Evolutionary conservation across 2,113 vertebrate genomes (phyloP).

Genomic region (Euleptes europaea): DNA sequence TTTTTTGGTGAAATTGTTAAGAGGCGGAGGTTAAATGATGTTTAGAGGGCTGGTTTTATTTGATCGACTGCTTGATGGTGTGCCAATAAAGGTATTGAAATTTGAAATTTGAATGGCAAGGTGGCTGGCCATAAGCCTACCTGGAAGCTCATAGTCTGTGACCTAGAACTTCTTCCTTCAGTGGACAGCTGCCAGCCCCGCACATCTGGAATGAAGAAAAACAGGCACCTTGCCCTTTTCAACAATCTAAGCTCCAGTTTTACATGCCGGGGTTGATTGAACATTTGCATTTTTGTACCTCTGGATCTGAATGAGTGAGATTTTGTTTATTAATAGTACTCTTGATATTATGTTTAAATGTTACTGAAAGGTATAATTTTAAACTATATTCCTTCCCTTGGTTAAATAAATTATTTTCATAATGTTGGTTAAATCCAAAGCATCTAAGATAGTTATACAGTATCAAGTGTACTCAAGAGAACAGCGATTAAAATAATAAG

Average conservation of each 20-base stretch:
- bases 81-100: too few species aligned
- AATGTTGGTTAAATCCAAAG: neutral
- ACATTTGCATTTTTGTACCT: neutral
- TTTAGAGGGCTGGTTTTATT: too few species aligned
- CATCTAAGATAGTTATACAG: neutral
- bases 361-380: neutral
- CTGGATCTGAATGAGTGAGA: neutral
- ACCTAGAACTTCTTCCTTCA: too few species aligned
- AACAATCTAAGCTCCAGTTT: neutral
- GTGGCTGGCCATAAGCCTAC: too few species aligned
- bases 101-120: too few species aligned
- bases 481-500: neutral
- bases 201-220: neutral
- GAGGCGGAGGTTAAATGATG: too few species aligned
- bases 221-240: neutral
- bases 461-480: neutral
- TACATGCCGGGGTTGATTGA: neutral
- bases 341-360: neutral
- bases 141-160: too few species aligned
- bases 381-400: neutral
- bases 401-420: neutral
- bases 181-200: too few species aligned
- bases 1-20: too few species aligned
- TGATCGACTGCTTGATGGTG: too few species aligned
- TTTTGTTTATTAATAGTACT: neutral